Evolutionary conservation across 2,888 invertebrate genomes (phyloP).

Genomic region (Rugalucina vietnamica): DNA sequence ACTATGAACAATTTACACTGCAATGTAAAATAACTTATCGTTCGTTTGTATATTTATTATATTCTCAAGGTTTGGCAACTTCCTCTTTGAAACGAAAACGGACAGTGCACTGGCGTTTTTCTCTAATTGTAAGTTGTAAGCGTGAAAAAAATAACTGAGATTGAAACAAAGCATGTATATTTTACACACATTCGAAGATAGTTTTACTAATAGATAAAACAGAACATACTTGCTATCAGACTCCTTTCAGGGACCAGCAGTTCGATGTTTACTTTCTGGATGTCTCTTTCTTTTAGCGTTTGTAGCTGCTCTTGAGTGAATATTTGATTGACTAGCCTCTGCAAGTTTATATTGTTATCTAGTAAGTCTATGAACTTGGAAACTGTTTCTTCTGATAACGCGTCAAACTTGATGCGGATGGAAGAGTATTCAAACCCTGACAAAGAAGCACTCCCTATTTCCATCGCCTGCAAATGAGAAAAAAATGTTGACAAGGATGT

Average conservation of each 20-base stretch:
- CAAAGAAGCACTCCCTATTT: background rate
- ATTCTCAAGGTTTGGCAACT: too few species aligned
- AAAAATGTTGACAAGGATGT: background rate
- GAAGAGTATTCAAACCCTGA: background rate
- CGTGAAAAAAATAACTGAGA: too few species aligned
- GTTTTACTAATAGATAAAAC: too few species aligned
- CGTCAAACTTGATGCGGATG: background rate
- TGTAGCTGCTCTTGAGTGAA: background rate
- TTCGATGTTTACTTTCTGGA: background rate
- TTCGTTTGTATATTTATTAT: too few species aligned
- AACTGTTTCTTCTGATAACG: background rate
- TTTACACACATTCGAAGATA: too few species aligned
- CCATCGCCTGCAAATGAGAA: background rate
- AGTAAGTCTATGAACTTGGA: background rate
- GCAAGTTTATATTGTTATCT: background rate
- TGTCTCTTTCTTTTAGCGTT: background rate
- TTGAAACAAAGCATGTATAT: too few species aligned
- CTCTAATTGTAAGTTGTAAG: too few species aligned
- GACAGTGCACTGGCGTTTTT: too few species aligned
- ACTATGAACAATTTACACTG: too few species aligned
- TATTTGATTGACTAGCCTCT: background rate
- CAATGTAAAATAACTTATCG: too few species aligned
- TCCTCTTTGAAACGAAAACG: too few species aligned
- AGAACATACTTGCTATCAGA: background rate
- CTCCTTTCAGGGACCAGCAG: background rate